Conservation (phyloP, 2,888 invertebrate species). For the Slavum lentiscoides region DNA sequence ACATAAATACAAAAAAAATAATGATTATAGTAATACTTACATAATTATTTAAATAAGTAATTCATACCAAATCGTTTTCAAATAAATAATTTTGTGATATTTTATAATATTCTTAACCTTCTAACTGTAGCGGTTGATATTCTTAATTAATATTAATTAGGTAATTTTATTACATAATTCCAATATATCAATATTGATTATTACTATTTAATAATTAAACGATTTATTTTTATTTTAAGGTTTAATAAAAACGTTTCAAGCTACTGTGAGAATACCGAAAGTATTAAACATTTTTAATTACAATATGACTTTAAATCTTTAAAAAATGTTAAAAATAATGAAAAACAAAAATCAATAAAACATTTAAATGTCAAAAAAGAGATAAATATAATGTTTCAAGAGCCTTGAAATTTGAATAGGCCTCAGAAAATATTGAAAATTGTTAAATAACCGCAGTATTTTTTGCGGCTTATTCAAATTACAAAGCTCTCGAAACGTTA, state of each 20-base stretch:
- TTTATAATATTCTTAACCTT: too few species aligned
- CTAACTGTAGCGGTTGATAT: too few species aligned
- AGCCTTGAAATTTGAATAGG: constrained; percentile 30
- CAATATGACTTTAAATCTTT: too few species aligned
- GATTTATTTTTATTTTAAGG: too few species aligned
- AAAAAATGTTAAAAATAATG: too few species aligned
- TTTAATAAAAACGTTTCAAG: background rate
- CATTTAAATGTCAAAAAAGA: background rate
- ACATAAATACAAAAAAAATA: constrained; percentile 5
- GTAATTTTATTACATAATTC: too few species aligned
- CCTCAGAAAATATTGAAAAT: background rate
- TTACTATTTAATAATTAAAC: too few species aligned
- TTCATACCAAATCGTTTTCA: background rate
- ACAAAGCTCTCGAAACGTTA: constrained; percentile 18
- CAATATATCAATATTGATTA: too few species aligned
- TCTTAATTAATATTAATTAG: too few species aligned
- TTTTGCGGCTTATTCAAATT: constrained; percentile 17
- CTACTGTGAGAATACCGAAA: background rate
- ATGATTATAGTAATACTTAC: background rate
- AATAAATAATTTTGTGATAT: background rate
- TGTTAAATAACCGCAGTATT: constrained; percentile 20
- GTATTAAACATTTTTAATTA: background rate
- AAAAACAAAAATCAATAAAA: background rate
- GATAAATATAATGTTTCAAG: constrained; percentile 1
- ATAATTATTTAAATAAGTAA: background rate